Evolutionary conservation across 2,113 vertebrate species (phyloP), one percentile per base, ranked within the genome.

Genomic region (Dipodomys ordii): DNA sequence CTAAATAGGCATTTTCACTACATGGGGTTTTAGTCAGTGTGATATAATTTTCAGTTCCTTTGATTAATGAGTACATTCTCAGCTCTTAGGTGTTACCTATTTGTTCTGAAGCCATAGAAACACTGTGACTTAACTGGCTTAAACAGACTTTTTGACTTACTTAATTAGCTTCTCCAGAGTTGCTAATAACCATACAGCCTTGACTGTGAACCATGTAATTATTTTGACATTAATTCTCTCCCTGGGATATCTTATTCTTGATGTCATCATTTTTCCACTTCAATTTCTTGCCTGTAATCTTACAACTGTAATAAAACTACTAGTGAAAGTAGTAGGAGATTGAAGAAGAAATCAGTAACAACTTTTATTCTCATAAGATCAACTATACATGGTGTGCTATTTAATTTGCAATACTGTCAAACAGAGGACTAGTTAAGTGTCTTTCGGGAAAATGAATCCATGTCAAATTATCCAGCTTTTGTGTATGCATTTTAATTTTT

Each of bases 201-300:
- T 97, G 83, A 97, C 96, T 94, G 87, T 97, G 97, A 97, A 98
- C 97, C 96, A 97, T 96, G 95, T 97, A 98, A 98, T 98, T 98
- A 98, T 97, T 98, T 90, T 98, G 97, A 98, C 97, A 97, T 97
- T 97, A 97, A 95, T 98, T 97, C 95, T 97, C 96, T 98, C 96
- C 32, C 89, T 97, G 95, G 96, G 95, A 97, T 96, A 96, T 92
- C 96, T 97, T 95, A 92, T 88, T 96, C 96, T 97, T 97, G 97
- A 98, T 97, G 95, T 95, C 96, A 98, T 97, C 94, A 92, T 97
- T 98, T 97, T 93, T 97, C 81, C 90, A 97, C 92, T 97, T 97
- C 0, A 7, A 76, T 95, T 96, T 90, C 94, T 96, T 92, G 69
- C 74, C 97, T 87, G 89, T 95, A 95, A 97, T 96, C 97, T 97